Conservation (phyloP, 2,888 invertebrate species). For the Dendrolimus pini region DNA sequence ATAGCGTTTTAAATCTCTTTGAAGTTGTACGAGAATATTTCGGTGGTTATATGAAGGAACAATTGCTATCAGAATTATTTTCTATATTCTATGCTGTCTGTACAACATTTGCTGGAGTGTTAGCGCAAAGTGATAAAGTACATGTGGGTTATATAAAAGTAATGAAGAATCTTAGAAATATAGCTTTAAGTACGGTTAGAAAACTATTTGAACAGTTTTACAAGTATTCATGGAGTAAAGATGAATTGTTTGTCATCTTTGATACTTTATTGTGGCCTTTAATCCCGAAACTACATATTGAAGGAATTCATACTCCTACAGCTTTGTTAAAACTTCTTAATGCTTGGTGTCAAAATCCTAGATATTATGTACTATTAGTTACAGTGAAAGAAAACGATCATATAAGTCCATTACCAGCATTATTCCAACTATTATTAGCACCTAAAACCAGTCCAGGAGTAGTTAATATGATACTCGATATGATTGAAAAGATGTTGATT, state of each 20-base stretch:
- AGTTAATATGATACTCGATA: slow-evolving; percentile 81
- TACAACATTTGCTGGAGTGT: slow-evolving; percentile 79
- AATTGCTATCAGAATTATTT: slow-evolving; percentile 81
- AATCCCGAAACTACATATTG: slow-evolving; percentile 83
- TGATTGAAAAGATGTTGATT: slow-evolving; percentile 85
- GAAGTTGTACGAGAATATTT: slow-evolving; percentile 88
- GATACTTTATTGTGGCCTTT: slow-evolving; percentile 89
- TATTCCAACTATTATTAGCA: slow-evolving; percentile 83
- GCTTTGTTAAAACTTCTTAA: slow-evolving; percentile 86
- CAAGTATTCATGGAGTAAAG: slow-evolving; percentile 81
- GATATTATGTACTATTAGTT: slow-evolving; percentile 84
- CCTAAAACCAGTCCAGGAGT: slow-evolving; percentile 82
- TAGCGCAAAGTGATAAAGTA: slow-evolving; percentile 72
- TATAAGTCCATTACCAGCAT: slow-evolving; percentile 78
- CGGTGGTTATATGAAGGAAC: slow-evolving; percentile 83
- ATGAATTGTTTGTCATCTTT: slow-evolving; percentile 85
- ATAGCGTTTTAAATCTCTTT: slow-evolving; percentile 85
- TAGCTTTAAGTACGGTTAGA: slow-evolving; percentile 78
- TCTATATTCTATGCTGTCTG: slow-evolving; percentile 84
- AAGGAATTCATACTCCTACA: slow-evolving; percentile 90
- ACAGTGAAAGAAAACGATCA: slow-evolving; percentile 68
- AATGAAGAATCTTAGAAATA: slow-evolving; percentile 80
- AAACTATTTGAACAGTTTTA: slow-evolving; percentile 89
- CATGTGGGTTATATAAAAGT: slow-evolving; percentile 79
- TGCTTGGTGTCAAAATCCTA: slow-evolving; percentile 87